These are phyloP conservation scores for Drosophila auraria DNA, from an alignment of 1,140 invertebrate genomes.

Conservation along the genomic window DNA sequence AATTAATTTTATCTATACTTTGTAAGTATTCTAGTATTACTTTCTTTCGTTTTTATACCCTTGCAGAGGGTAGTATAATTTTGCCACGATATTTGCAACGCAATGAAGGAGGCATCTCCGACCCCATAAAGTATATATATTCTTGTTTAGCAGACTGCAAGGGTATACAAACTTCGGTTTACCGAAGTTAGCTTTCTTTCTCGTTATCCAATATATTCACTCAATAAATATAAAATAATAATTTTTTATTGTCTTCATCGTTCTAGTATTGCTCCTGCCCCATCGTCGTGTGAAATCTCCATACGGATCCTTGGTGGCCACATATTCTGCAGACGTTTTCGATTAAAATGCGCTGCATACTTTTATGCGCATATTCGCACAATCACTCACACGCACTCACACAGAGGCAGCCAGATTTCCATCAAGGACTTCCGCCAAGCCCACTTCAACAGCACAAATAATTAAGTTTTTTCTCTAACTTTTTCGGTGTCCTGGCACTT, in stretches of 20 bases:
- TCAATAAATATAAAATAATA: neutral
- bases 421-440: conserved; percentile 40
- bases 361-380: conserved; percentile 65
- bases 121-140: too few species aligned
- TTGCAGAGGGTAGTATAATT: too few species aligned
- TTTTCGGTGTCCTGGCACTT: conserved; percentile 26
- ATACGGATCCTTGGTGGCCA: conserved; percentile 27
- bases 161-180: too few species aligned
- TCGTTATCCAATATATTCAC: neutral
- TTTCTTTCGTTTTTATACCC: too few species aligned
- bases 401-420: conserved; percentile 17
- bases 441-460: conserved; percentile 65
- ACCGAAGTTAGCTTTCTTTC: too few species aligned
- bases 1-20: too few species aligned
- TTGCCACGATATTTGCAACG: too few species aligned
- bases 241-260: neutral
- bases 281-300: conserved; percentile 21
- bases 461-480: conserved; percentile 77
- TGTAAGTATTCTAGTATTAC: too few species aligned
- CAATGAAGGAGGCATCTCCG: too few species aligned
- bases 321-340: conserved; percentile 73
- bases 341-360: conserved; percentile 81
- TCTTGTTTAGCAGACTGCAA: too few species aligned
- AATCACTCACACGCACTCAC: conserved; percentile 22
- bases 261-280: too few species aligned